Conservation (phyloP, 23 tunicate species). For the Ciona savignyi region DNA sequence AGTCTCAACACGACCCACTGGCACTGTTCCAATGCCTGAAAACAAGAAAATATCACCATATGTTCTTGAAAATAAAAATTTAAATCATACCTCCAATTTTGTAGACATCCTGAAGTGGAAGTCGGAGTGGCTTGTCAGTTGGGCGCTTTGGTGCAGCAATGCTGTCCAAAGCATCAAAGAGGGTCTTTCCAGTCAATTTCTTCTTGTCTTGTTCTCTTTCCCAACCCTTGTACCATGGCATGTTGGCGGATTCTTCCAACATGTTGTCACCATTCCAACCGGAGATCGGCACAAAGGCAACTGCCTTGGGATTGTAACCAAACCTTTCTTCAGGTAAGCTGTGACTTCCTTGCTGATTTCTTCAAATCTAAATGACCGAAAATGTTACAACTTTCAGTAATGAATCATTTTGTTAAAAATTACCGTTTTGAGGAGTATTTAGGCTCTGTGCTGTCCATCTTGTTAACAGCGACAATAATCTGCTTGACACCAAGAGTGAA, state of each 20-base stretch:
- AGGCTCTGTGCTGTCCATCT: slow-evolving; percentile 73
- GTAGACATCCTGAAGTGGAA: slow-evolving; percentile 98
- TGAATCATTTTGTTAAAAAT: neutral
- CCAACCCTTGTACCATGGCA: slow-evolving; percentile 26
- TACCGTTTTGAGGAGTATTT: slow-evolving; percentile 29
- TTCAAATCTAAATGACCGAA: slow-evolving; percentile 14
- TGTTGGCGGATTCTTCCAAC: slow-evolving; percentile 13
- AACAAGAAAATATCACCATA: no score
- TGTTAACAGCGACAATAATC: slow-evolving; percentile 85
- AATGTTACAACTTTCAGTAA: neutral
- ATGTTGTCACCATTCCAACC: slow-evolving; percentile 61
- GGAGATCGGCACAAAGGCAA: slow-evolving; percentile 82
- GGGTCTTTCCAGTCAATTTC: slow-evolving; percentile 26
- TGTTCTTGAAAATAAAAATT: neutral
- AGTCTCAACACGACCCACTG: slow-evolving; percentile 98
- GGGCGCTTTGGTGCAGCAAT: slow-evolving; percentile 77
- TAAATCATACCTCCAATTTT: slow-evolving; percentile 86
- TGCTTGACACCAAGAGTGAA: slow-evolving; percentile 98
- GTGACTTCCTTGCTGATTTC: slow-evolving; percentile 69
- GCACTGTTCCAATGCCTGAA: slow-evolving; percentile 98
- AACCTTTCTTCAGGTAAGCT: slow-evolving; percentile 67
- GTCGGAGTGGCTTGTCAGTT: slow-evolving; percentile 83
- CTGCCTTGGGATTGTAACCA: slow-evolving; percentile 72
- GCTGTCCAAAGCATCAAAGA: slow-evolving; percentile 59
- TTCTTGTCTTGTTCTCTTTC: neutral